Conservation (phyloP, 2,797 vertebrate species). For the Cuniculus paca region DNA sequence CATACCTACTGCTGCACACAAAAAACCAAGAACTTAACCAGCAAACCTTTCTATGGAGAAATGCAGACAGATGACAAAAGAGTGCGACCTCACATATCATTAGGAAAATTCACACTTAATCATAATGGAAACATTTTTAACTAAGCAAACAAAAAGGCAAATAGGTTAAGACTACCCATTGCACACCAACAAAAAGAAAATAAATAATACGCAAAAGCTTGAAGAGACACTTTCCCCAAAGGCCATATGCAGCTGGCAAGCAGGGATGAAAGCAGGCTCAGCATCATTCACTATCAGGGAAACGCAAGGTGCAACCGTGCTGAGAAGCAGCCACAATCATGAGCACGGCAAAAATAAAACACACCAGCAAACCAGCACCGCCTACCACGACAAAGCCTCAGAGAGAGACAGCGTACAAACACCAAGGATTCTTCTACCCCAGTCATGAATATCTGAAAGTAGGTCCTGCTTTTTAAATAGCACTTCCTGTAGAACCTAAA, state of each 20-base stretch:
- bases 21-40: too few species aligned
- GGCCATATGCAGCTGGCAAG: not conserved
- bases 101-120: not conserved
- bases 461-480: not conserved
- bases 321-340: not conserved
- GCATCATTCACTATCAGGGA: not conserved
- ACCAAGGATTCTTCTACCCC: too few species aligned
- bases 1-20: rapidly evolving
- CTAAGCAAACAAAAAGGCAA: not conserved
- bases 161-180: not conserved
- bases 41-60: too few species aligned
- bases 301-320: not conserved
- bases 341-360: too few species aligned
- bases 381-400: not conserved
- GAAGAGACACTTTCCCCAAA: not conserved
- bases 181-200: not conserved
- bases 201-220: not conserved
- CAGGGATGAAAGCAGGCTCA: too few species aligned
- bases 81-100: not conserved
- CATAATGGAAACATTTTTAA: not conserved
- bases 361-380: not conserved
- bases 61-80: not conserved
- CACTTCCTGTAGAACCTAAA: not conserved
- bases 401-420: too few species aligned
- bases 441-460: not conserved